Percentiles rank a stretch among this genome's conserved stretches.
phyloP scores from a whole-genome alignment of 1,140 invertebrate species.

The Macrobrachium nipponense region DNA sequence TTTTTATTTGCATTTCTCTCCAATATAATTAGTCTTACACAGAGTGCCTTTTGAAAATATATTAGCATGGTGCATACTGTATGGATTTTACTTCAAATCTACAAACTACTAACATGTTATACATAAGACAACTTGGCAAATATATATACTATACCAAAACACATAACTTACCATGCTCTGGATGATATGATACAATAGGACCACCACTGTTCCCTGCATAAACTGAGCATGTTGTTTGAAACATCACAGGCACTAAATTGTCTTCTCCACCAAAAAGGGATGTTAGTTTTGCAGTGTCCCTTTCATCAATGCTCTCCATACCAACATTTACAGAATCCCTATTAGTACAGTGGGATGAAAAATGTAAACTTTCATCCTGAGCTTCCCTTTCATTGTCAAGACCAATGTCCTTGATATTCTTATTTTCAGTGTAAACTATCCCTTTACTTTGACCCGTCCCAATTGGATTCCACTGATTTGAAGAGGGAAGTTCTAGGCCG shows the following conservation, averaged over 20 bases:
- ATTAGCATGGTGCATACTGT: too few species aligned
- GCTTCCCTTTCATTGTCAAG: too few species aligned
- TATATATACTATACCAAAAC: neutral
- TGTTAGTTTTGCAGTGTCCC: neutral
- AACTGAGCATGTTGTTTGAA: conserved; percentile 48
- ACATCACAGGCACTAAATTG: conserved; percentile 18
- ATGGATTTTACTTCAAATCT: neutral
- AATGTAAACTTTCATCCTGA: too few species aligned
- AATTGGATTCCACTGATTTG: too few species aligned
- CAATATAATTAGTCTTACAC: too few species aligned
- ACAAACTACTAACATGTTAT: neutral
- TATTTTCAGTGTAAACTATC: too few species aligned
- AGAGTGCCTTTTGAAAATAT: too few species aligned
- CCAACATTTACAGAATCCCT: neutral
- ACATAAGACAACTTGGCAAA: neutral
- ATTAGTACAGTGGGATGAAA: neutral
- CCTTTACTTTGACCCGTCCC: too few species aligned
- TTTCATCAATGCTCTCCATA: neutral
- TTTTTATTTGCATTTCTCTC: too few species aligned
- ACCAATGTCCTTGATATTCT: too few species aligned
- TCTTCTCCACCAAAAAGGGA: neutral
- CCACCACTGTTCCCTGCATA: conserved; percentile 48
- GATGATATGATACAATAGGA: conserved; percentile 31
- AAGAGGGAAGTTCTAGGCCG: too few species aligned
- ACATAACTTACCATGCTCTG: conserved; percentile 16